Conservation (phyloP, 35 echinoderm and acorn worm genomes). For the Acanthaster planci region DNA sequence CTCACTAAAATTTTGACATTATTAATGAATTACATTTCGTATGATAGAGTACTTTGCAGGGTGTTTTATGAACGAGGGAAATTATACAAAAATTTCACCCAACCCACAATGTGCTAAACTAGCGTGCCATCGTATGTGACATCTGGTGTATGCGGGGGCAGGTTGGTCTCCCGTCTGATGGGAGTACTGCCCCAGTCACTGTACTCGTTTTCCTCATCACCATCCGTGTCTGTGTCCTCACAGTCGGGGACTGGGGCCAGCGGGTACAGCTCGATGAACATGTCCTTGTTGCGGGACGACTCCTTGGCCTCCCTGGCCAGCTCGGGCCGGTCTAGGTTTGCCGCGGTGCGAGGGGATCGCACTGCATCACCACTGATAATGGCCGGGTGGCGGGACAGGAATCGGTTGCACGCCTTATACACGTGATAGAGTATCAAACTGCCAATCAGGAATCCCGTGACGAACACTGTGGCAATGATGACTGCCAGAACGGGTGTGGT, state of each 20-base stretch:
- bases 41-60: too few relatives aligned
- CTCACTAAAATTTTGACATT: too few relatives aligned
- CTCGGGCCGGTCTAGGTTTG: neutral
- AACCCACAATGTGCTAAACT: neutral
- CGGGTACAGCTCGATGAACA: constrained; percentile 14
- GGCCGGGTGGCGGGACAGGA: neutral
- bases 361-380: neutral
- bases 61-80: too few relatives aligned
- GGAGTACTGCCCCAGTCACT: neutral
- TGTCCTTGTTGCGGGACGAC: constrained; percentile 2
- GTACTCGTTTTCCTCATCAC: neutral
- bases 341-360: neutral
- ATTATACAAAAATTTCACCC: too few relatives aligned
- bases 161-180: neutral
- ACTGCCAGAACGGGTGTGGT: constrained; percentile 24
- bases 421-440: constrained; percentile 19
- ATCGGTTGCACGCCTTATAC: constrained; percentile 3
- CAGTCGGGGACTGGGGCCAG: neutral
- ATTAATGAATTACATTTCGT: too few relatives aligned
- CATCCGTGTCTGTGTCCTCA: neutral
- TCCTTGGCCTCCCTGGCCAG: neutral
- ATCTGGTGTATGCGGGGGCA: neutral
- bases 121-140: neutral
- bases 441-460: constrained; percentile 18
- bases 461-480: constrained; percentile 4